Evolutionary conservation across 2,888 invertebrate genomes (phyloP).

Genomic region (Ernsta delagoae): DNA sequence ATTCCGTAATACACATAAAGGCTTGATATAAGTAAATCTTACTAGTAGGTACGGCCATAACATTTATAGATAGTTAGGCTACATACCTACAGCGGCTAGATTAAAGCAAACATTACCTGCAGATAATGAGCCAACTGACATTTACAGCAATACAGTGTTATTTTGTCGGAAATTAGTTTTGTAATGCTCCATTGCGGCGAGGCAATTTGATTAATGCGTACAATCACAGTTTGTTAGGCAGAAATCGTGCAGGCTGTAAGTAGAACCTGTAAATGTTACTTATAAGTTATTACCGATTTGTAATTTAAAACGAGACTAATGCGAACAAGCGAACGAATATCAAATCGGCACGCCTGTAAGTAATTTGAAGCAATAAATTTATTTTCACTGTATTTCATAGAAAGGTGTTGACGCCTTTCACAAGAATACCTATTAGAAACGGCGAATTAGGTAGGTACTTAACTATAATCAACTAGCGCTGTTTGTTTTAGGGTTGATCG

Average conservation of each 20-base stretch:
- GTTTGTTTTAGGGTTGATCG: no score
- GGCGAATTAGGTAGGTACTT: no score
- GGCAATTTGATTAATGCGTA: constrained; percentile 35
- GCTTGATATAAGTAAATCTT: constrained; percentile 2
- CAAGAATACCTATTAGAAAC: no score
- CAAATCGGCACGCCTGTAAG: not conserved
- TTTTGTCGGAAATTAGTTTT: constrained; percentile 35
- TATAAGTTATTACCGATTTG: not conserved
- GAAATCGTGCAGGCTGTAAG: not conserved
- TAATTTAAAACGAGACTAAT: not conserved
- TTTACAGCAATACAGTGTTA: constrained; percentile 28
- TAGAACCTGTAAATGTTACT: not conserved
- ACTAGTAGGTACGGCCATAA: no score
- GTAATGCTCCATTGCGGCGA: constrained; percentile 25
- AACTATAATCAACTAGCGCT: no score
- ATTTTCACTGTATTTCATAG: not conserved
- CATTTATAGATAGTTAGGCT: constrained; percentile 16
- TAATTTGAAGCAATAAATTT: not conserved
- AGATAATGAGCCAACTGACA: constrained; percentile 36
- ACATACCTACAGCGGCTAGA: no score
- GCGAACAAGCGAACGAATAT: not conserved
- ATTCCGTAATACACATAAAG: no score
- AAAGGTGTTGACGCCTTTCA: not conserved
- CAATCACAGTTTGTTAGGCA: constrained; percentile 23
- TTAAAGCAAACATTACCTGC: constrained; percentile 28